phyloP scores from a whole-genome alignment of 2,888 invertebrate species.

The Nemoura dubitans region DNA sequence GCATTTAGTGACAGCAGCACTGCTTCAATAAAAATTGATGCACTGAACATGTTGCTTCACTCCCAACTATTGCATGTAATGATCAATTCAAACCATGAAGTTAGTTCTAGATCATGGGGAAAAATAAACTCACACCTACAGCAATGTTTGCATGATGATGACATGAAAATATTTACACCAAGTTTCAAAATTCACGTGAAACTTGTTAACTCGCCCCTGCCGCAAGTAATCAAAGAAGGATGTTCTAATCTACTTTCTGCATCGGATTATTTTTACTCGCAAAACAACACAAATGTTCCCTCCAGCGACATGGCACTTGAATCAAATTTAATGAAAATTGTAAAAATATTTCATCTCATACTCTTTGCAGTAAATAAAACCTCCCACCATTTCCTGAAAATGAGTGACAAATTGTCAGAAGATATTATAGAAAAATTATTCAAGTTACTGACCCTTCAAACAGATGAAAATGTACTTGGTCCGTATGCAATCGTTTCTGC shows the following conservation, averaged over 20 bases:
- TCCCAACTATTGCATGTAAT: constrained; percentile 27
- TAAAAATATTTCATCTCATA: constrained; percentile 44
- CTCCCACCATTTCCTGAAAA: constrained; percentile 45
- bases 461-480: constrained; percentile 30
- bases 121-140: constrained; percentile 33
- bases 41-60: constrained; percentile 37
- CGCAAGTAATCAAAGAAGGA: constrained; percentile 46
- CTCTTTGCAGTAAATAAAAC: constrained; percentile 43
- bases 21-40: constrained; percentile 34
- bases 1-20: neutral
- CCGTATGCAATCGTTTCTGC: constrained; percentile 46
- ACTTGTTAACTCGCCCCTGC: constrained; percentile 42
- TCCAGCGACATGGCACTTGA: constrained; percentile 34
- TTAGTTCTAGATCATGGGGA: constrained; percentile 35
- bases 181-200: constrained; percentile 48
- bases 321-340: constrained; percentile 34
- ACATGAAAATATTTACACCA: constrained; percentile 44
- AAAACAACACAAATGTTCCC: constrained; percentile 33
- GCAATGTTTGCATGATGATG: constrained; percentile 30
- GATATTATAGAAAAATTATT: constrained; percentile 45
- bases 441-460: constrained; percentile 42
- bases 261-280: constrained; percentile 38
- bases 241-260: constrained; percentile 45
- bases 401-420: constrained; percentile 44
- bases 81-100: neutral